Evolutionary conservation across 1,140 invertebrate genomes (phyloP), one percentile per base, ranked within the genome.

Genomic region (Nautilus pompilius): DNA sequence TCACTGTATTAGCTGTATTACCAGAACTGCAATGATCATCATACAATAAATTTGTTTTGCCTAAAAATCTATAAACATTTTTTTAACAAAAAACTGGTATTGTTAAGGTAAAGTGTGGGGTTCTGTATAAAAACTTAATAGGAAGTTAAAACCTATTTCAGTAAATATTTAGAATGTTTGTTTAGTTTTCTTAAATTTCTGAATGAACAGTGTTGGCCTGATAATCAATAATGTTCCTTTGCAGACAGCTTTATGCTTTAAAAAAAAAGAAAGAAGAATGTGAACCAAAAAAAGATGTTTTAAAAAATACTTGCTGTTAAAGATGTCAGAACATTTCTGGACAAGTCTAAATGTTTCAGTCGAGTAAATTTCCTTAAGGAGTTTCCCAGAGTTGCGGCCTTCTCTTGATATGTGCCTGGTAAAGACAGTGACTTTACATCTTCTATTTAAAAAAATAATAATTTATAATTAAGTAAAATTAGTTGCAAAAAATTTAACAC

Each of bases 361-460:
- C 80, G 70, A 51, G 74, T 63, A 62, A 83, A 83, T 61, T 77
- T 77, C 13, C 73, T 62, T 20, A 83, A 64, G 0, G 80, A 77
- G 51, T 64, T 72, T 53, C 79, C 80, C 28, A 83, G 69, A 26
- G 68, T 65, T n/a, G 72, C 68, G 61, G 82, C 76, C 66, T 83
- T 83, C 65, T 83, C 82, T 74, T 82, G 79, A 55, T 80, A 83
- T 8, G 79, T 82, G 24, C 82, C 82, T 36, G 80, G 80, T 29
- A 82, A 53, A 6, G 80, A 75, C 15, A 82, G 55, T 6, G 81
- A 78, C 41, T 79, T 79, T 13, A 82, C 79, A 74, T 82, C 80
- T 71, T 82, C 81, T 82, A 68, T 55, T 71, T 77, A 20, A 62
- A 46, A 64, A 45, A 62, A 58, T 22, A 61, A n/a, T n/a, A n/a